Evolutionary conservation across 2,797 vertebrate genomes (phyloP).

Genomic region (Falco berigora): DNA sequence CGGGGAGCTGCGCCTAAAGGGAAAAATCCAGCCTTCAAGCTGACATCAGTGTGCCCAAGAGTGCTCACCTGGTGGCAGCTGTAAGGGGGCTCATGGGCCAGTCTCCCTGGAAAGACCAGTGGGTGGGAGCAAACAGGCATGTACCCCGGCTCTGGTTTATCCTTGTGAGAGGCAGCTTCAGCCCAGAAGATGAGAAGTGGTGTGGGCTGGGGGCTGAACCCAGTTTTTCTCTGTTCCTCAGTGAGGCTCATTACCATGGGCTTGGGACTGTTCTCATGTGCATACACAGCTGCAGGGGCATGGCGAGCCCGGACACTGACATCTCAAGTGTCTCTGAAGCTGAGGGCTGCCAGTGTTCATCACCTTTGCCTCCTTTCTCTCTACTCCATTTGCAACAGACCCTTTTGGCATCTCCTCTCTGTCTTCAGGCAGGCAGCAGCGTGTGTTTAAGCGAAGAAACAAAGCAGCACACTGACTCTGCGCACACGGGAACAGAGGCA

Average conservation of each 20-base stretch:
- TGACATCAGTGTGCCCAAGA: neutral
- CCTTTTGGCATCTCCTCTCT: neutral
- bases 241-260: neutral
- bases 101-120: neutral
- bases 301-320: neutral
- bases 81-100: neutral
- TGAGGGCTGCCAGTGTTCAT: neutral
- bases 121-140: no score
- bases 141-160: neutral
- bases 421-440: neutral
- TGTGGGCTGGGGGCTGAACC: neutral
- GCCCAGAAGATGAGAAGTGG: neutral
- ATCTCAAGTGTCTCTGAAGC: neutral
- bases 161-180: neutral
- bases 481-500: neutral
- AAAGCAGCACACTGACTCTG: neutral
- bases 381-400: neutral
- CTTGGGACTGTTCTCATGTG: rapidly evolving
- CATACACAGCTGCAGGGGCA: neutral
- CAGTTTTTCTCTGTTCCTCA: neutral
- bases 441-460: neutral
- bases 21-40: neutral
- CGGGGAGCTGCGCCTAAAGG: neutral
- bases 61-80: neutral
- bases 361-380: neutral